These are phyloP conservation scores for Motacilla alba DNA, from an alignment of 2,113 vertebrate genomes.

Conservation along the genomic window DNA sequence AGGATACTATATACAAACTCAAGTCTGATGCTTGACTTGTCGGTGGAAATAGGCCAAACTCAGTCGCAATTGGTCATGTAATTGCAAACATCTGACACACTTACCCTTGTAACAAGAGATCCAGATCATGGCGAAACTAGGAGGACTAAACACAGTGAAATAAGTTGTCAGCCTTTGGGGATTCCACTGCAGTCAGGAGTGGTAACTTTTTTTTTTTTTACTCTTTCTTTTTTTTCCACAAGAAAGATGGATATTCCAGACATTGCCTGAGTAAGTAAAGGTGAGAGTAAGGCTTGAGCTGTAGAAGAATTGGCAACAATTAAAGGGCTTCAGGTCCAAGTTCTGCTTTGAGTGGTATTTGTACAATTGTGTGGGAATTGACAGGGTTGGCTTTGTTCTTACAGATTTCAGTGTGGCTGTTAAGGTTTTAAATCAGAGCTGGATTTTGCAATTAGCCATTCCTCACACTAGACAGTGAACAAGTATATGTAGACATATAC, in stretches of 20 bases:
- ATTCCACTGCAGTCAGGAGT: neutral
- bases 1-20: neutral
- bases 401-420: neutral
- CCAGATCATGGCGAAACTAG: neutral
- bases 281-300: neutral
- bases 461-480: neutral
- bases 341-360: neutral
- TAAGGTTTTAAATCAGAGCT: neutral
- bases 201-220: neutral
- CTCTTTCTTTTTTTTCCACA: neutral
- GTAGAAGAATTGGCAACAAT: neutral
- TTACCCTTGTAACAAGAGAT: neutral
- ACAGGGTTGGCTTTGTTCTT: neutral
- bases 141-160: neutral
- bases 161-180: neutral
- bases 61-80: neutral
- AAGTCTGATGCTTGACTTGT: neutral
- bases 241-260: neutral
- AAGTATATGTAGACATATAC: neutral
- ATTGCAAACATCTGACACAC: neutral
- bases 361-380: neutral
- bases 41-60: neutral
- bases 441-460: neutral
- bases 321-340: neutral
- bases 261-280: neutral